Conservation (phyloP, 2,888 invertebrate species). For the Hedya salicella region DNA sequence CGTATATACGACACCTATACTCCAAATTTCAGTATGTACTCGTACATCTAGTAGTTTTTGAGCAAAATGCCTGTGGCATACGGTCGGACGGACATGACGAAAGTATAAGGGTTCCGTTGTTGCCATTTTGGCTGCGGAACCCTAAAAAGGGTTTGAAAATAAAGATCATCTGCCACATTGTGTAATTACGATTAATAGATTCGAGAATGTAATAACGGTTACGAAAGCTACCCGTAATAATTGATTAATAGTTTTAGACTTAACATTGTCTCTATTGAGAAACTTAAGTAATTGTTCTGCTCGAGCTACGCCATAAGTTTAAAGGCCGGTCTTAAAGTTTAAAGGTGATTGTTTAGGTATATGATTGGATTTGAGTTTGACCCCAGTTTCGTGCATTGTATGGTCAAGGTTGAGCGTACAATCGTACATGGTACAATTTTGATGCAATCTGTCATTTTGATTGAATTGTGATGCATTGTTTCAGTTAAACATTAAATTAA, state of each 20-base stretch:
- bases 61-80: no score
- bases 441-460: neutral
- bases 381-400: neutral
- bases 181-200: neutral
- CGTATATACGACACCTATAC: no score
- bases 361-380: neutral
- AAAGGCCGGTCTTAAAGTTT: neutral
- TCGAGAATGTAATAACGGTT: conserved; percentile 8
- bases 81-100: no score
- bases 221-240: neutral
- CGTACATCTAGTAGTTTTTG: no score
- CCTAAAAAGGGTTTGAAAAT: no score
- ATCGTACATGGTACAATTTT: neutral
- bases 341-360: no score
- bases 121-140: no score
- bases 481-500: no score
- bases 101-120: no score
- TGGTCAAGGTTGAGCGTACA: neutral
- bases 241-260: neutral
- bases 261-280: conserved; percentile 9
- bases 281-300: neutral
- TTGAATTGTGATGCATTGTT: no score
- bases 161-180: no score
- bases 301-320: neutral
- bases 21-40: no score